Conservation (phyloP, 2,797 vertebrate species). For the Sebastes matsubarae region DNA sequence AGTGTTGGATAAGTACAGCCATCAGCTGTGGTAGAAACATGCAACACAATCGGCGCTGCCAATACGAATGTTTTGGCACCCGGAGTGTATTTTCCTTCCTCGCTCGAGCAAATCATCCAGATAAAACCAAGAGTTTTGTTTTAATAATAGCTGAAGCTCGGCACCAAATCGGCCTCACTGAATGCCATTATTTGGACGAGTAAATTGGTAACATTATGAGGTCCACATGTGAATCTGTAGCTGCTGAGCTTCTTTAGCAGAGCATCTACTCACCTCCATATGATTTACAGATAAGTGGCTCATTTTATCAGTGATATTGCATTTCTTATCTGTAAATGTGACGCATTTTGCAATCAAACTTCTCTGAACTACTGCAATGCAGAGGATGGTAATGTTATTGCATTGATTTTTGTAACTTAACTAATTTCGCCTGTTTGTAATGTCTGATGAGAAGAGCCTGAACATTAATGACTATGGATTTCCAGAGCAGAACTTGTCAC, state of each 20-base stretch:
- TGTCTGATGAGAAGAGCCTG: slow-evolving; percentile 42
- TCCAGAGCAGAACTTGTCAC: slow-evolving; percentile 29
- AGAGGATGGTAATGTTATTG: slow-evolving; percentile 37
- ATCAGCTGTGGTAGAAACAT: slow-evolving; percentile 54
- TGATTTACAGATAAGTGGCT: slow-evolving; percentile 8
- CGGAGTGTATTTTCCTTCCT: slow-evolving; percentile 21
- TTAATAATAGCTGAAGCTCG: slow-evolving; percentile 23
- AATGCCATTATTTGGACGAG: not conserved
- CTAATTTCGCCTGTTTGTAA: slow-evolving; percentile 50
- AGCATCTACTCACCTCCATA: not conserved
- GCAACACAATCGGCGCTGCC: slow-evolving; percentile 51
- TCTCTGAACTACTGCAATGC: slow-evolving; percentile 9
- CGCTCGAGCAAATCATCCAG: slow-evolving; percentile 34
- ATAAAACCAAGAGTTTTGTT: slow-evolving; percentile 54
- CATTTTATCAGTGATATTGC: not conserved
- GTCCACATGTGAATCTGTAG: not conserved
- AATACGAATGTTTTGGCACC: slow-evolving; percentile 40
- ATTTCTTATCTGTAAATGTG: not conserved
- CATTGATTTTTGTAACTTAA: slow-evolving; percentile 55
- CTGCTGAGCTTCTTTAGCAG: not conserved
- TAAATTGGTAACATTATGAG: not conserved
- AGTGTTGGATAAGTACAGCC: slow-evolving; percentile 35
- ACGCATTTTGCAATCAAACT: not conserved
- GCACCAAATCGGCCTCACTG: slow-evolving; percentile 6
- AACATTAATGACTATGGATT: slow-evolving; percentile 63